Evolutionary conservation across 2,888 invertebrate genomes (phyloP).

Genomic region (Acanthosepion esculentum): DNA sequence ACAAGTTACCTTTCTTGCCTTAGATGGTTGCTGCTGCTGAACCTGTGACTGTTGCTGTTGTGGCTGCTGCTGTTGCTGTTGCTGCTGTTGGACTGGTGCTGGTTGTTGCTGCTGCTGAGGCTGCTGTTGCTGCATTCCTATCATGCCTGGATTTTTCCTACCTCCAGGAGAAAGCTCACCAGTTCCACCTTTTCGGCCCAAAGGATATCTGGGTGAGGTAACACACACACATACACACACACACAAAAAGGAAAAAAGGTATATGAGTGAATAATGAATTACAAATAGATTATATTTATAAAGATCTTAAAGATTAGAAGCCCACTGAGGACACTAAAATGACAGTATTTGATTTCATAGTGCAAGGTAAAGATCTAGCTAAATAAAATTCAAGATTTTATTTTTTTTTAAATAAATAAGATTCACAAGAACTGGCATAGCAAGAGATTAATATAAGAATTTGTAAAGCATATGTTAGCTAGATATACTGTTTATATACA

Average conservation of each 20-base stretch:
- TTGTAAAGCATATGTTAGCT: neutral
- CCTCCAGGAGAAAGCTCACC: slow-evolving; percentile 62
- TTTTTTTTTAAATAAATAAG: too few species aligned
- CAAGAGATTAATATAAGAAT: neutral
- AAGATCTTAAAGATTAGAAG: too few species aligned
- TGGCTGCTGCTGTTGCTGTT: slow-evolving; percentile 50
- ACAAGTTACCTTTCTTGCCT: slow-evolving; percentile 44
- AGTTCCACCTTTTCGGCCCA: slow-evolving; percentile 48
- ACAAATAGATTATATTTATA: too few species aligned
- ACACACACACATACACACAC: neutral
- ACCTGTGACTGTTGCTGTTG: slow-evolving; percentile 49
- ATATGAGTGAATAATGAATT: too few species aligned
- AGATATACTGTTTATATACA: too few species aligned
- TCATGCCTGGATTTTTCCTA: slow-evolving; percentile 57
- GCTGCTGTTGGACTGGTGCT: slow-evolving; percentile 53
- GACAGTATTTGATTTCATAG: too few species aligned
- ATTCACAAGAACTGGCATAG: neutral
- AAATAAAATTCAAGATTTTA: too few species aligned
- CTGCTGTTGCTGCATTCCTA: slow-evolving; percentile 54
- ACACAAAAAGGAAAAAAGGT: neutral
- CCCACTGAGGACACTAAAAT: too few species aligned
- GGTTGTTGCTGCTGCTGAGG: slow-evolving; percentile 51
- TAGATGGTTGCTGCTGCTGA: slow-evolving; percentile 52
- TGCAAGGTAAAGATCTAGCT: too few species aligned
- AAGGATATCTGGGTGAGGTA: slow-evolving; percentile 17